Evolutionary conservation across 64 coral and sea anemone species (phyloP).

Genomic region (Anthopleura sola): DNA sequence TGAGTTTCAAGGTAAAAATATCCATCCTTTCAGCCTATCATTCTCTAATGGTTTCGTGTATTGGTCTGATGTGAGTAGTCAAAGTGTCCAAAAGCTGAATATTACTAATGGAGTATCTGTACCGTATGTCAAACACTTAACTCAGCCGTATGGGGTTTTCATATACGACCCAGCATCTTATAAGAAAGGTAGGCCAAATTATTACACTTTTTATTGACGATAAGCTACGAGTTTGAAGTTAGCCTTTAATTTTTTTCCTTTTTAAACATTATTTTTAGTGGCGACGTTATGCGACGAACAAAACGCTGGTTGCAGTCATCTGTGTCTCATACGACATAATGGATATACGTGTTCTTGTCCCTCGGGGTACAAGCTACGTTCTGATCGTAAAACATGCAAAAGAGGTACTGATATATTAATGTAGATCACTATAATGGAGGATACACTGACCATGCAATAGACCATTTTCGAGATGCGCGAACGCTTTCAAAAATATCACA

Average conservation of each 20-base stretch:
- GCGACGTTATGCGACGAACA: constrained; percentile 5
- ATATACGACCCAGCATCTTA: constrained; percentile 30
- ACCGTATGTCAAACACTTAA: constrained; percentile 1
- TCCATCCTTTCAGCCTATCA: constrained; percentile 56
- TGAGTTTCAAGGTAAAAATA: not conserved
- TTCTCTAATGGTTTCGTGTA: constrained; percentile 34
- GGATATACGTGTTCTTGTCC: constrained; percentile 53
- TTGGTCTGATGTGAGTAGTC: constrained; percentile 58
- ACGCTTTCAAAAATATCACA: too few relatives aligned
- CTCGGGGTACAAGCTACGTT: constrained; percentile 16
- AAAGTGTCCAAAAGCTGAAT: constrained; percentile 19
- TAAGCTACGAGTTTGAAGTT: not conserved
- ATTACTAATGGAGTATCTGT: not conserved
- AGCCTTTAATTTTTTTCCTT: not conserved
- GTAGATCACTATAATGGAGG: not conserved
- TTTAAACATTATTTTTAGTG: constrained; percentile 9
- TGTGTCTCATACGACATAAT: constrained; percentile 31
- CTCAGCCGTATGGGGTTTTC: constrained; percentile 39
- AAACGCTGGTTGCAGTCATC: constrained; percentile 34
- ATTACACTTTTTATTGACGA: not conserved
- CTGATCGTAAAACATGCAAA: constrained; percentile 40
- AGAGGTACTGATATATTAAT: constrained; percentile 18
- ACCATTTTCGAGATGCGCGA: too few relatives aligned
- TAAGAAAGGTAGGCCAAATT: constrained; percentile 20
- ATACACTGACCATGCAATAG: too few relatives aligned